Evolutionary conservation across 2,797 vertebrate genomes (phyloP), one percentile per base, ranked within the genome.

Genomic region (Syncerus caffer): DNA sequence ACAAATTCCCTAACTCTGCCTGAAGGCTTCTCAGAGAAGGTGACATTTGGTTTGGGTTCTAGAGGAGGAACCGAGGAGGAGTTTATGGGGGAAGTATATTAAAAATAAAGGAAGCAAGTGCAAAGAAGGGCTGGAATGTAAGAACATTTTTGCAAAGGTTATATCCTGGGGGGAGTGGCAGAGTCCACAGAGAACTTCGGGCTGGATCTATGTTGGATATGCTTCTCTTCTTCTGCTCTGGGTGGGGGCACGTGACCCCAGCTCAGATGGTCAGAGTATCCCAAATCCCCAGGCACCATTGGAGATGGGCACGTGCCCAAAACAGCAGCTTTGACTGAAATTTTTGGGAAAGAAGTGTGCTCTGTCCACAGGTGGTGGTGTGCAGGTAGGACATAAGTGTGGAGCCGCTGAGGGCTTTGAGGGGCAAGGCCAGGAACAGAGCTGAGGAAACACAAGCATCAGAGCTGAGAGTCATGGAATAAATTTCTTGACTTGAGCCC

Each of bases 1-100:
- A 23, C 7, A 79, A 47, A n/a, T 29, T 8, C 71, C n/a, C 25
- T 42, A 14, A 80, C n/a, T 76, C 25, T n/a, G 60, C 15, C 15
- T 23, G 5, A 67, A 93, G 53, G 50, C 7, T 96, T 90, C 60
- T 55, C 38, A 47, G 87, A 45, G 60, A 64, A 87, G 82, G 34
- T 34, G n/a, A 83, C 14, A 38, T n/a, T 34, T 85, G 84, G 38
- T 21, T 38, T 85, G 76, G 58, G 55, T 85, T 82, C 71, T 85
- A 60, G 74, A 78, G 53, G 57, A 71, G 60, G 31, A 78, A 51
- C 0, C 34, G 5, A 71, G 67, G 19, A 95, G 57, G 42, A 51
- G 71, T 47, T 82, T 2, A 4, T 3, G 14, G 53, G 42, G 57
- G 7, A 58, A 79, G 17, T 2, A 2, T 9, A 11, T 64, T n/a